Evolutionary conservation across 2,888 invertebrate genomes (phyloP).

Genomic region (Ephialtes manifestator): DNA sequence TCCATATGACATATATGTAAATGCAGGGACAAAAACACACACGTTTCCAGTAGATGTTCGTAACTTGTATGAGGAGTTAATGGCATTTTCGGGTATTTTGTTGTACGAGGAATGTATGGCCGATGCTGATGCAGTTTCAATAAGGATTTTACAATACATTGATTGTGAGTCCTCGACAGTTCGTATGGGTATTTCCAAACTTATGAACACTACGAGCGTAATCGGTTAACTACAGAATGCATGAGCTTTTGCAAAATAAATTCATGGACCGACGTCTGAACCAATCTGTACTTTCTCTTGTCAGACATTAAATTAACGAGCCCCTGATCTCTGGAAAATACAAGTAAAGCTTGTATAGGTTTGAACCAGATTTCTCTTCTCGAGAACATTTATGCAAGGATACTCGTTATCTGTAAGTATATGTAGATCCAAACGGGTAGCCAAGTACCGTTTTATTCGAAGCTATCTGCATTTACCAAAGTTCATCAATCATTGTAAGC

Average conservation of each 20-base stretch:
- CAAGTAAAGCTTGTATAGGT: not conserved
- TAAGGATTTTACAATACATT: slow-evolving; percentile 10
- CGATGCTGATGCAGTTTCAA: slow-evolving; percentile 8
- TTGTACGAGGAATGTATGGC: not conserved
- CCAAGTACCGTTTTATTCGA: not conserved
- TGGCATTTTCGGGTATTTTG: not conserved
- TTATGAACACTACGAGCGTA: not conserved
- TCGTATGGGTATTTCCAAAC: slow-evolving; percentile 7
- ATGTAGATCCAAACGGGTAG: not conserved
- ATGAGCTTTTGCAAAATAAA: not conserved
- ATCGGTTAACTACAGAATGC: slow-evolving; percentile 2
- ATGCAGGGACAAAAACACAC: slow-evolving; percentile 15
- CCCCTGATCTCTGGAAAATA: not conserved
- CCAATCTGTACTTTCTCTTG: slow-evolving; percentile 1
- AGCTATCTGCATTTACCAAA: too few species aligned
- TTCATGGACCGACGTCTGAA: not conserved
- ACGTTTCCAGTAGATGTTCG: not conserved
- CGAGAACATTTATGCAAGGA: slow-evolving; percentile 10
- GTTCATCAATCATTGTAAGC: not conserved
- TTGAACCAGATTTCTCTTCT: slow-evolving; percentile 5
- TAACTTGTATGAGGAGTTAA: slow-evolving; percentile 1
- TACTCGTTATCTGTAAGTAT: slow-evolving; percentile 5
- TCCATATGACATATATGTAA: slow-evolving; percentile 12
- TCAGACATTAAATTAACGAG: slow-evolving; percentile 1
- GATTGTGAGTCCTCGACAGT: not conserved